phyloP scores from a whole-genome alignment of 2,797 vertebrate genomes.

The Oryzias sinensis region DNA sequence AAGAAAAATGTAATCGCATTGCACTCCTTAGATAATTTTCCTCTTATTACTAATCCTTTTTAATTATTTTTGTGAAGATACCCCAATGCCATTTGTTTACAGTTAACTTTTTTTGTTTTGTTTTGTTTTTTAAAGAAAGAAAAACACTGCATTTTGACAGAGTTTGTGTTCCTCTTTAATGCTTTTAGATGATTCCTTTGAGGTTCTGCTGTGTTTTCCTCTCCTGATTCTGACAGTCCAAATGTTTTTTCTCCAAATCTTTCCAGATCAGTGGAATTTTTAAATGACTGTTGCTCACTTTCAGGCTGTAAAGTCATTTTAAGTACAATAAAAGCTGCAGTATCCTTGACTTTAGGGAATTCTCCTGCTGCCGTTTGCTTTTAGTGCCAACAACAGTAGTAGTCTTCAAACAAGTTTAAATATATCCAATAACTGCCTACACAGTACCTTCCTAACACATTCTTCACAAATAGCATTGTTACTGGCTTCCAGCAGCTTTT shows the following conservation, averaged over 20 bases:
- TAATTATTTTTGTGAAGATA: too few species aligned
- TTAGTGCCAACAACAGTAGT: conserved; percentile 31
- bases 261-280: conserved; percentile 12
- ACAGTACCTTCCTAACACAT: conserved; percentile 50
- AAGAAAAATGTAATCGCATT: too few species aligned
- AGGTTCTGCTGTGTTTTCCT: conserved; percentile 8
- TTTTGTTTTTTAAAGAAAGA: background rate
- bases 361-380: conserved; percentile 11
- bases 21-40: too few species aligned
- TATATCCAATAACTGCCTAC: conserved; percentile 42
- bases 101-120: background rate
- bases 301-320: conserved; percentile 14
- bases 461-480: conserved; percentile 66
- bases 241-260: conserved; percentile 5
- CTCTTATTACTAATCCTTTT: too few species aligned
- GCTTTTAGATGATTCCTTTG: background rate
- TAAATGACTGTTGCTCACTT: conserved; percentile 12
- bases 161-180: background rate
- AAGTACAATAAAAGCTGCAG: conserved; percentile 17
- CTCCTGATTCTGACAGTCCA: conserved; percentile 16
- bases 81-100: too few species aligned
- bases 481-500: conserved; percentile 54
- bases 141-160: background rate
- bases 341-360: conserved; percentile 31
- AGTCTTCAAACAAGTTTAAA: conserved; percentile 47